Base-by-base conservation (phyloP, 1,140 invertebrate species). In the Drosophila navojoa region DNA sequence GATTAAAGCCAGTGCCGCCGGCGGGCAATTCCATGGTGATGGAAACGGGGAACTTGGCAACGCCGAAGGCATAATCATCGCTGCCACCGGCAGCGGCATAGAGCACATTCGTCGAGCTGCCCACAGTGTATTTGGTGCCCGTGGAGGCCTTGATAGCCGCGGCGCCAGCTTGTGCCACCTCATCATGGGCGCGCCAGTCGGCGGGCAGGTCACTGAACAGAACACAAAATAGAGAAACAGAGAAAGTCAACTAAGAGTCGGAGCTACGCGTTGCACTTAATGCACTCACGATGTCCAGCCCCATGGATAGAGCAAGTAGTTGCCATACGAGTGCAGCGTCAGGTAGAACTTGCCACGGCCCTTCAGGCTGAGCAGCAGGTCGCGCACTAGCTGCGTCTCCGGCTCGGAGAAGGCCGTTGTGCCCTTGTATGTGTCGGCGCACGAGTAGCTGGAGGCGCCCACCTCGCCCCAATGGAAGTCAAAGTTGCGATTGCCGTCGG, bases 21-120 rank as follows among this genome's bases (percentile, higher is more conserved):
- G 95, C 95, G 0, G 95, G 93, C 42, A 97, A 91, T 90, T 97
- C 96, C 79, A 96, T 92, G 3, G 95, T 94, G 81, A 95, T 96
- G 2, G 95, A 94, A 29, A 96, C 93, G 38, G 94, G 94, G 55
- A 96, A 93, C 1, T 92, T 86, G 22, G 93, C 93, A 7, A 92
- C 92, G 25, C 93, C 94, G 54, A 93, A 93, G 4, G 95, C 94
- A 93, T 94, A 96, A 90, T 96, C 95, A 74, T 95, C 93, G 22
- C 94, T 95, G n/a, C 94, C 94, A 32, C 93, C 93, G 11, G 93
- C 92, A 4, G 93, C 93, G 47, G 82, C 92, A 66, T 93, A 94
- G 13, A 96, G 91, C 9, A 94, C 93, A 44, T 93, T 93, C 9
- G 95, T 94, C 9, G 95, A 95, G 79, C 94, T 95, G 58, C 95